Evolutionary conservation across 2,113 vertebrate genomes (phyloP), one percentile per base, ranked within the genome.

Genomic region (Tylochromis polylepis): DNA sequence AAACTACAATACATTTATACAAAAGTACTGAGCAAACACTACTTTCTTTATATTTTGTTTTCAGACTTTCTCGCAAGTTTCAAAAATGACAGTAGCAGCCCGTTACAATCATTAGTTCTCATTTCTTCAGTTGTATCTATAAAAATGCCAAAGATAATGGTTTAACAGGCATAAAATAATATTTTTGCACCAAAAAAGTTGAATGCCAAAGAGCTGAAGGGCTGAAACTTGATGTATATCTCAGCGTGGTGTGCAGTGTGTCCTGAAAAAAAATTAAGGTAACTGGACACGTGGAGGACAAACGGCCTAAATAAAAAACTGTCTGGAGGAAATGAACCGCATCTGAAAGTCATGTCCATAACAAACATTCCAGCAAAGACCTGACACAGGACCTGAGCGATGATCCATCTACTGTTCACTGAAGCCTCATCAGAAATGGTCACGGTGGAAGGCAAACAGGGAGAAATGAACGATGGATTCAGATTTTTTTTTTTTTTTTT

Each of bases 31-130:
- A n/a, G 12, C 36, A 70, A 41, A 41, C 36, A 41, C 36, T 34
- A 70, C 62, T 41, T 0, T 15, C 3, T 62, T 38, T 11, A 41
- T 11, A 41, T 41, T 41, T 67, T 22, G 62, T 38, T 67, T 72
- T 8, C 22, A 46, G 65, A 72, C 16, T 46, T 72, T 75, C 22
- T 3, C 49, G 8, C 46, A 72, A 27, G 14, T 72, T 46, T 46
- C 15, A 27, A 46, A 27, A 27, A 24, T 27, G 8, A 46, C 22
- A 72, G 3, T 0, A 1, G 67, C 5, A 7, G 22, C 67, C 5
- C 5, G 5, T 49, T 29, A 27, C 41, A 18, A 15, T 24, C 36
- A 67, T 72, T 72, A 46, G 67, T 49, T 72, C 22, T 27, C 2
- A 0, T 49, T 72, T 72, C 15, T 49, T 29, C 16, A 43, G 8